Base-by-base conservation (phyloP, 2,888 invertebrate genomes). In the Protodeltote pygarga region DNA sequence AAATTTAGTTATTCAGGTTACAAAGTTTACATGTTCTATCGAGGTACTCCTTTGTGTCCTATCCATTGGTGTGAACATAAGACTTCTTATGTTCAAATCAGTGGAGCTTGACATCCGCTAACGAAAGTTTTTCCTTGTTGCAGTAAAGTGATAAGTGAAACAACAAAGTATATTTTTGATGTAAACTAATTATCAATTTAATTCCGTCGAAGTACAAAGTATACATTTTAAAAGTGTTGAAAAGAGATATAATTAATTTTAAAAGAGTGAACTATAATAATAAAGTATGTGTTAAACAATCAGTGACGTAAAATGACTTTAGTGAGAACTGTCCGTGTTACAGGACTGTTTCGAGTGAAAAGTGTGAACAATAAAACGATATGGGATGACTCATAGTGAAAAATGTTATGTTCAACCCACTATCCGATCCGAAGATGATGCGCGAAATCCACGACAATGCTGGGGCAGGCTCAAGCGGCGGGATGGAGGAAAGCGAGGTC, bases 361-460 rank as follows among this genome's bases (percentile, higher is more conserved):
- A 85, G 82, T 89, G 89, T 83, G 60, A 83, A 75, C 70, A 79
- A 76, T 73, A 90, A 87, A 91, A 89, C 85, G 89, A 89, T 92
- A 91, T 92, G 92, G 91, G 90, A 92, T 92, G 92, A 91, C 85
- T 91, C 84, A 87, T 87, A 88, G 89, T 90, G 91, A 83, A 85
- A 85, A 87, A 91, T 91, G 89, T 86, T 83, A 79, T 79, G 78
- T 84, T 77, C 84, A 78, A 82, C 85, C 82, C 75, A 80, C 83
- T 84, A 57, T 87, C 81, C 87, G 77, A 77, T 79, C 81, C 85
- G 79, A 91, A 90, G 90, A 92, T 92, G 92, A 92, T 92, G 92
- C 92, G 89, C 83, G 92, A 91, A 78, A 87, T 91, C 77, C 90
- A 89, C 87, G 90, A 92, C 87, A 88, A 84, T 87, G 89, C 79